Evolutionary conservation across 2,888 invertebrate genomes (phyloP), one percentile per base, ranked within the genome.

Genomic region (Orthosia gothica): DNA sequence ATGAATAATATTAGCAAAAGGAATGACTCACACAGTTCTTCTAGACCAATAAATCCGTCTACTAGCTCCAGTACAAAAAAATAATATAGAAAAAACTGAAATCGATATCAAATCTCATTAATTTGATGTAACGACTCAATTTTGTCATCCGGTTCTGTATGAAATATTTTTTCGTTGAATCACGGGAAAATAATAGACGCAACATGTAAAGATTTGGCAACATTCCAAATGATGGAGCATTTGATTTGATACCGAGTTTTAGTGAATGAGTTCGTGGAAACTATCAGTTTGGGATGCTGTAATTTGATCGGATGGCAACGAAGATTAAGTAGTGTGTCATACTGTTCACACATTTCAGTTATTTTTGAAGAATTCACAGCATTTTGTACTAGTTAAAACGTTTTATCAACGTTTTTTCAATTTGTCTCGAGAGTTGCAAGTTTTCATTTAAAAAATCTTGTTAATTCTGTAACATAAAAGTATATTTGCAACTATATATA

Each of bases 131-230:
- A 76, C 65, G 64, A 16, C 47, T 70, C 66, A 62, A 72, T 83
- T 86, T 64, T 83, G 79, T 83, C 86, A 75, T 79, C 86, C 52
- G 52, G 69, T 58, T 50, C 50, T 57, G 55, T 49, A 49, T 67
- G 40, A 59, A 70, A 83, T 83, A 64, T 86, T 79, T 83, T 86
- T 76, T 72, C 64, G 62, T 61, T 80, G 86, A 84, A 76, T 80
- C 84, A 80, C 50, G 1, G 13, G 32, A 75, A 88, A 61, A 78
- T 82, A 74, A 74, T 76, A 75, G 62, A 64, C 57, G 61, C 40
- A 77, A 73, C 70, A 59, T 61, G 66, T 50, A 57, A 55, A 32
- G 11, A 52, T n/a, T 81, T 86, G 85, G 84, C 58, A 26, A 0
- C 11, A 16, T 50, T 83, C 83, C 83, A 83, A 78, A 5, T 15